phyloP scores from a whole-genome alignment of 2,888 invertebrate genomes.

The Emmelina monodactyla region DNA sequence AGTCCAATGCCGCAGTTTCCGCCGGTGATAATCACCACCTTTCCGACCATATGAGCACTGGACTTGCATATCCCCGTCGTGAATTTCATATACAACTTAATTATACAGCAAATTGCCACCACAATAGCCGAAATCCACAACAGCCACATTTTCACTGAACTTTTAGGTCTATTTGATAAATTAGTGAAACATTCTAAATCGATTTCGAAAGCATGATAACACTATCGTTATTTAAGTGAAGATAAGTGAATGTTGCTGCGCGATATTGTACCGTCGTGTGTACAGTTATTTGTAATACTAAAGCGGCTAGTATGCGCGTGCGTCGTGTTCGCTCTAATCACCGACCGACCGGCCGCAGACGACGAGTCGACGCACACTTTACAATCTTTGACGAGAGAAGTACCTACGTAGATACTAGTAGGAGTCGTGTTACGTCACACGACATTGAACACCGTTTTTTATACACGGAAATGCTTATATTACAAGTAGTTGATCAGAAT shows the following conservation, averaged over 20 bases:
- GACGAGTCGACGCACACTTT: too few relatives aligned
- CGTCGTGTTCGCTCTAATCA: not conserved
- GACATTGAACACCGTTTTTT: too few relatives aligned
- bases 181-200: not conserved
- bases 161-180: not conserved
- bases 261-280: not conserved
- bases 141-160: too few relatives aligned
- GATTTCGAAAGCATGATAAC: not conserved
- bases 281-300: not conserved
- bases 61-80: slow-evolving; percentile 45
- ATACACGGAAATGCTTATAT: too few relatives aligned
- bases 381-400: too few relatives aligned
- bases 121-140: not conserved
- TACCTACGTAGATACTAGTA: too few relatives aligned
- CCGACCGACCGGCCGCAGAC: not conserved
- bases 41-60: slow-evolving; percentile 53
- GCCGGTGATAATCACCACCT: slow-evolving; percentile 53
- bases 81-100: slow-evolving; percentile 48
- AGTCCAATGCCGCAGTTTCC: slow-evolving; percentile 60
- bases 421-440: too few relatives aligned
- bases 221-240: not conserved
- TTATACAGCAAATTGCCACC: slow-evolving; percentile 5
- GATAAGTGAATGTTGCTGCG: not conserved
- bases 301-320: not conserved
- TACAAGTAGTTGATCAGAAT: too few relatives aligned